Evolutionary conservation across 2,797 vertebrate genomes (phyloP), one percentile per base, ranked within the genome.

Genomic region (Falco novaeseelandiae): DNA sequence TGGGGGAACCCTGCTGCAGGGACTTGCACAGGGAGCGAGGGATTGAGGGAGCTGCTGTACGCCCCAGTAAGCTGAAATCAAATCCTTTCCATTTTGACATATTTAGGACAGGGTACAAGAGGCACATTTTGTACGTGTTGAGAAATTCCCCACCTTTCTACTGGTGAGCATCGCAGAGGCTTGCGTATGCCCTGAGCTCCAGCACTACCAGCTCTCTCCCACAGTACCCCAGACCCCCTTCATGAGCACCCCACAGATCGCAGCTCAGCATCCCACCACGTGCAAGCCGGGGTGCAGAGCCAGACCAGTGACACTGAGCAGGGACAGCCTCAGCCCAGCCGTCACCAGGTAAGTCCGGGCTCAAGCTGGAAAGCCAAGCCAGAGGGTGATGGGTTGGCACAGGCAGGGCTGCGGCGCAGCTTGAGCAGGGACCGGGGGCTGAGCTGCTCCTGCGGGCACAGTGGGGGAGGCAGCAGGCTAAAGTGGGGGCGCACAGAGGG

Each of bases 11-110:
- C 26, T 54, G 51, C 58, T 61, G 29, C 26, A 26, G 36, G 72
- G 54, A 51, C 27, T 72, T 83, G 90, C 36, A 65, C 16, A 30
- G 51, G 54, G 30, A 74, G 11, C 6, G 48, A 70, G n/a, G n/a
- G 20, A 77, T 13, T 3, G 67, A 71, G 23, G 11, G 54, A 77
- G 38, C 12, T 2, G 3, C 81, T 74, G 16, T 48, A 69, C 0
- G 11, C 36, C 59, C 48, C 58, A 69, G 42, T 25, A 62, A 93
- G 77, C 77, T 29, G 44, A 90, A 93, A 63, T 44, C 3, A 90
- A 74, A 86, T 83, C 83, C 73, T 72, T 94, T 76, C 69, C 15
- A 27, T 82, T 92, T 52, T 84, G 88, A 82, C 83, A 23, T 87
- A 72, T 79, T 74, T 72, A 65, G 92, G 83, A 92, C 77, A 84